Evolutionary conservation across 2,888 invertebrate species (phyloP).

Genomic region (Dorcus parallelipipedus): DNA sequence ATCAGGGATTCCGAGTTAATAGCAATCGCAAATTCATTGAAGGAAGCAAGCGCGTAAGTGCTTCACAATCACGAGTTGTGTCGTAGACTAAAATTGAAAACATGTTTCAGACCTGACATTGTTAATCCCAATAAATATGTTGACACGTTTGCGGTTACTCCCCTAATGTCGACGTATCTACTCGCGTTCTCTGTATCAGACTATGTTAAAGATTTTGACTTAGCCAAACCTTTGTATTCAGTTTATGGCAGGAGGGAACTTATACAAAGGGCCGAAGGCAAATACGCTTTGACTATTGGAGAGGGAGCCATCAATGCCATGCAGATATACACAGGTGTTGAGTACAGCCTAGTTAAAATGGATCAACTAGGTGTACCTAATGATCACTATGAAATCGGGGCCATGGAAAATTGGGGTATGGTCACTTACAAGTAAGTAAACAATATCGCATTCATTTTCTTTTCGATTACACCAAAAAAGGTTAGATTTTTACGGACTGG

Average conservation of each 20-base stretch:
- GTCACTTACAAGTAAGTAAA: conserved; percentile 61
- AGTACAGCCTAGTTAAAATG: conserved; percentile 65
- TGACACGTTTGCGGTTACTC: conserved; percentile 55
- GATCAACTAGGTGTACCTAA: conserved; percentile 82
- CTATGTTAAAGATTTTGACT: conserved; percentile 56
- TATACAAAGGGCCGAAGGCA: conserved; percentile 54
- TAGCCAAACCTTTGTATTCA: conserved; percentile 47
- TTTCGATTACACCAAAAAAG: too few species aligned
- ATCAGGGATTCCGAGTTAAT: conserved; percentile 23
- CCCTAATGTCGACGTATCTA: conserved; percentile 76
- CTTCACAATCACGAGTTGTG: too few species aligned
- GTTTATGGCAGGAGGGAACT: conserved; percentile 69
- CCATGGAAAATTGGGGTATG: conserved; percentile 93
- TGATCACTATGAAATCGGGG: conserved; percentile 67
- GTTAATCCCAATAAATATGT: neutral
- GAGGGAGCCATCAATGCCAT: conserved; percentile 38
- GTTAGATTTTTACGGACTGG: too few species aligned
- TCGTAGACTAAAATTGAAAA: too few species aligned
- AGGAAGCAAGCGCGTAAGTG: conserved; percentile 1
- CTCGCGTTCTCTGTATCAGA: conserved; percentile 79
- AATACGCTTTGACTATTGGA: conserved; percentile 6
- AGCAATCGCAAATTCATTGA: conserved; percentile 5
- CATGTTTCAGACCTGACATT: neutral
- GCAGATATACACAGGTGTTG: conserved; percentile 57
- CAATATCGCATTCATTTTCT: too few species aligned